Base-by-base conservation (phyloP, 2,797 vertebrate species). In the Lateolabrax maculatus region DNA sequence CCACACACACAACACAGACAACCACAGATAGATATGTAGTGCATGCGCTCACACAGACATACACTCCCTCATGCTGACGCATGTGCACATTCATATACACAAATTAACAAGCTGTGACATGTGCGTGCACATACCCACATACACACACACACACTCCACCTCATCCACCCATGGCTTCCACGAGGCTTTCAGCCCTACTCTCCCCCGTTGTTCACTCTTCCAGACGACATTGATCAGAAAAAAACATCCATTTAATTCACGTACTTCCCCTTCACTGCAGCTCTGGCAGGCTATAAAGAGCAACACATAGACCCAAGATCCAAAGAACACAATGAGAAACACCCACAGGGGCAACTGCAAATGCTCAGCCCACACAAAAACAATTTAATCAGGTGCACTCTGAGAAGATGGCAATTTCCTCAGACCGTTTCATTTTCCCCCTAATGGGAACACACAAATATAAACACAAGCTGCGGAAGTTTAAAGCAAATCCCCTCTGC, bases 331-430 rank as follows among this genome's bases (percentile, higher is more conserved):
- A 63, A 23, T 37, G 27, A 79, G 36, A 81, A 78, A 81, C 66
- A 68, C 21, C 72, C 80, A 72, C 63, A 61, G 75, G 55, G 63
- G 56, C 65, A 43, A 79, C 51, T 23, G 56, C 72, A 70, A 66
- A 75, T 3, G 6, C 66, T 76, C 61, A 74, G 52, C 86, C 67
- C 62, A 71, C 77, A 66, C 73, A 75, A 68, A 79, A 61, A 46
- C 61, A 58, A 57, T 88, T 87, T 73, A 77, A 91, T 87, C 80
- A 86, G 77, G 71, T 83, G 44, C 48, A 36, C 56, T 55, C 71
- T 29, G n/a, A 75, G 29, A 83, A 77, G 56, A 77, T 0, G 18
- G 69, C 77, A 65, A 77, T 84, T 86, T 87, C 66, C 75, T 66
- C 55, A 23, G 63, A 49, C 58, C 1, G 11, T 72, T 75, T 81